Base-by-base conservation (phyloP, 1,140 invertebrate genomes). In the Sminthurides bifidus region DNA sequence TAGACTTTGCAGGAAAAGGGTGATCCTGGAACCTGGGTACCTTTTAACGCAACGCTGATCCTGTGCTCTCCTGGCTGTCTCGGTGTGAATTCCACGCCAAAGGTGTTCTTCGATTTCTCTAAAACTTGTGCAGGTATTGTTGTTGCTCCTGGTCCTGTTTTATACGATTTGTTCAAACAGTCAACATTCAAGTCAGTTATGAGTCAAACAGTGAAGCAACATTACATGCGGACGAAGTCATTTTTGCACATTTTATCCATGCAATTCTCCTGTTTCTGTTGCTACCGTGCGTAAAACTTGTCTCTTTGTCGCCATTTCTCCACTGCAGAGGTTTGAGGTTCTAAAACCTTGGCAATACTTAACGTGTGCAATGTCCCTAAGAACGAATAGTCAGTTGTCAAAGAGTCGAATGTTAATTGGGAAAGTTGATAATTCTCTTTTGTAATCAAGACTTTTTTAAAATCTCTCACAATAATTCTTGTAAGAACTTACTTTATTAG, bases 1-100 rank as follows among this genome's bases (percentile, higher is more conserved):
- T 95, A 95, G 14, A 93, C 89, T 76, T 94, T 93, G 60, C 88
- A 87, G 60, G 85, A 81, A 73, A 93, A 94, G 5, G 91, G 91
- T 66, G 87, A 91, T 30, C 87, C 88, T 24, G 81, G 80, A 46
- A 91, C 84, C 8, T 66, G 67, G 49, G 64, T 67, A 17, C 67
- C 69, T 31, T 65, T 66, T 31, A 73, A 69, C n/a, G 65, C 56
- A 33, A 94, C 84, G 66, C 84, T 81, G 56, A 94, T 87, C 59
- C 84, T 80, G 70, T 96, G 90, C 70, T 96, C 92, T 35, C 91
- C 91, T 49, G 87, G 87, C 24, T 84, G 76, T 61, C 82, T 75
- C 5, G 89, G 88, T 48, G 84, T 84, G 70, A 91, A 92, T 69
- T 91, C 87, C 6, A 89, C 87, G 58, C 80, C 81, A 73, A 87